Evolutionary conservation across 2,113 vertebrate genomes (phyloP), one percentile per base, ranked within the genome.

Genomic region (Silurus glanis): DNA sequence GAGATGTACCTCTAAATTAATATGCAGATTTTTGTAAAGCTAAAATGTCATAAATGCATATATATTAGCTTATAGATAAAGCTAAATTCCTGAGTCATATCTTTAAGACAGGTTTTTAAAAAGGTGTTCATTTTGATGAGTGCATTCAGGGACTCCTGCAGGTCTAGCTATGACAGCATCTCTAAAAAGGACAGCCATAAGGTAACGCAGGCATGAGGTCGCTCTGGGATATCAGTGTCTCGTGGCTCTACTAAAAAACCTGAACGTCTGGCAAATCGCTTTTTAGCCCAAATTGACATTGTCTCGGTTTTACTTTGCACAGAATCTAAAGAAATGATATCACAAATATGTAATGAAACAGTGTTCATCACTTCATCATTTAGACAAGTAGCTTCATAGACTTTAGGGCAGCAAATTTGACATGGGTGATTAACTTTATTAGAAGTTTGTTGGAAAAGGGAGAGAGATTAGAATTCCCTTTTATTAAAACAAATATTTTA

Each of bases 171-270:
- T 76, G 51, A 53, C 23, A 55, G 74, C 71, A 74, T 51, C 71
- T 51, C 71, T 74, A 49, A 51, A 51, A 51, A 74, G 47, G 47
- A 74, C 12, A 14, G 23, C 51, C 74, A 76, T 55, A 76, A n/a
- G 74, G 74, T 55, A 76, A 76, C 51, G 16, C 74, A 25, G 51
- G 51, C 51, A 78, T 78, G 74, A 78, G 74, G 51, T 78, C 74
- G 25, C 74, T 3, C 74, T 78, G 51, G 51, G 74, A 55, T 25
- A 78, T 78, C 74, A 55, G 14, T 25, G n/a, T 56, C 51, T 14
- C 6, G 6, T 14, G 0, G 6, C 74, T 55, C 51, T 6, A 16
- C 55, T 51, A 78, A 16, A 12, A 55, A 78, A 55, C 51, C n/a
- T 28, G 74, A 55, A 25, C 25, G 74, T 23, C 74, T 78, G 74